These are phyloP conservation scores for Sarcophaga bullata DNA, from an alignment of 1,140 invertebrate genomes.

Conservation along the genomic window DNA sequence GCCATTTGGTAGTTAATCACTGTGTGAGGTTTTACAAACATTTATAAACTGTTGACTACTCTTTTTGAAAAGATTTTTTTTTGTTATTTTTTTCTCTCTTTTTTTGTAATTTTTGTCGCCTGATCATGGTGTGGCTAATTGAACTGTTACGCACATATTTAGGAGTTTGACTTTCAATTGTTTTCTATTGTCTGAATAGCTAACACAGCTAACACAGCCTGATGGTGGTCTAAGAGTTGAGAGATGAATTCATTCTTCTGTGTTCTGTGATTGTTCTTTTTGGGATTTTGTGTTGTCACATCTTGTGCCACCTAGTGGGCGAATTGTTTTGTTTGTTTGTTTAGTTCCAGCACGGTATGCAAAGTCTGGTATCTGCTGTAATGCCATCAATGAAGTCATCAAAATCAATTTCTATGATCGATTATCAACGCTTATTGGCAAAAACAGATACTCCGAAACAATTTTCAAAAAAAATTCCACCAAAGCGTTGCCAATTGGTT, in stretches of 20 bases:
- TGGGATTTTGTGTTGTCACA: neutral
- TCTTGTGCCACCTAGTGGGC: constrained; percentile 43
- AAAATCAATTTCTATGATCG: constrained; percentile 62
- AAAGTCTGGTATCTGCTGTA: no score
- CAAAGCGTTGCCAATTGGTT: constrained; percentile 57
- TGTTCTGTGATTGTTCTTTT: neutral
- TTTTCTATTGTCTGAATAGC: neutral
- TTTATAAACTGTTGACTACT: neutral
- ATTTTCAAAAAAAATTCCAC: constrained; percentile 29
- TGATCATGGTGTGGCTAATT: constrained; percentile 62
- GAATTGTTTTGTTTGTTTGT: constrained; percentile 28
- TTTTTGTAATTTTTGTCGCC: constrained; percentile 51
- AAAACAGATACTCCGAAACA: neutral
- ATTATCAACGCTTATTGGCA: constrained; percentile 61
- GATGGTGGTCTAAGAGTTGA: neutral
- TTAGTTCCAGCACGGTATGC: neutral
- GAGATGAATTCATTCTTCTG: neutral
- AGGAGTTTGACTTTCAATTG: neutral
- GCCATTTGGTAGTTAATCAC: constrained; percentile 12
- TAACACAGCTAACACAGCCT: neutral
- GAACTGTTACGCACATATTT: constrained; percentile 58
- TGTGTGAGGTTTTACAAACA: constrained; percentile 14
- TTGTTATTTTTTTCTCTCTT: neutral
- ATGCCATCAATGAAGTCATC: constrained; percentile 53
- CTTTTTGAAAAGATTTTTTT: neutral